Base-by-base conservation (phyloP, 2,113 vertebrate species). In the Hippocampus comes region DNA sequence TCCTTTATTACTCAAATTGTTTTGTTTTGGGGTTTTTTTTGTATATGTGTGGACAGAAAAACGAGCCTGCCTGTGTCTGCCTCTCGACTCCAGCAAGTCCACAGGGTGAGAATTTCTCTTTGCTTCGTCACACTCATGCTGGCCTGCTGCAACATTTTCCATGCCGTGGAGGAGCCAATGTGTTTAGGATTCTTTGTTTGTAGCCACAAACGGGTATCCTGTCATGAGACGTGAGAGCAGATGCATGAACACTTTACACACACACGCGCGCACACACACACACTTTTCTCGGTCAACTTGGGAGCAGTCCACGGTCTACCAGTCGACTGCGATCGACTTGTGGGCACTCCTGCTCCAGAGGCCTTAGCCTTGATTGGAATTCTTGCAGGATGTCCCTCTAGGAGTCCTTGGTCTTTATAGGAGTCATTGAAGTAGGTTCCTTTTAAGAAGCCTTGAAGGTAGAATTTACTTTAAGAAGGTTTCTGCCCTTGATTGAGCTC, bases 61-160 rank as follows among this genome's bases (percentile, higher is more conserved):
- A 72, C 88, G 89, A 61, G 83, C 87, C 83, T 91, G 89, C 85
- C 91, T 94, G 67, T 91, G 92, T 81, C 89, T 94, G 86, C 91
- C 93, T 23, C 90, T 94, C 79, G 85, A 88, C 73, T 71, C 88
- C 70, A 93, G 9, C 64, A 66, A 90, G 84, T 80, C 90, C 79
- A 82, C 90, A 75, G 89, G 91, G 93, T 94, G 78, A 83, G 92
- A 89, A 68, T 78, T 68, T 53, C 18, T 55, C 30, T 23, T 20
- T 18, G 67, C 49, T 68, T 46, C 18, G 43, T 48, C 64, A 66
- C n/a, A 46, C 63, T 46, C 63, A 8, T 23, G 63, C 41, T 18
- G 57, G 12, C 59, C 59, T 15, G 15, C 25, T 34, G 59, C n/a
- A 18, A 48, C 20, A 23, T 73, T 43, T 64, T 12, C 42, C 20